A percentile compares a stretch with the other conserved stretches of the same genome.
phyloP scores from a whole-genome alignment of 92 coral and sea anemone species.

The Muricea muricata region DNA sequence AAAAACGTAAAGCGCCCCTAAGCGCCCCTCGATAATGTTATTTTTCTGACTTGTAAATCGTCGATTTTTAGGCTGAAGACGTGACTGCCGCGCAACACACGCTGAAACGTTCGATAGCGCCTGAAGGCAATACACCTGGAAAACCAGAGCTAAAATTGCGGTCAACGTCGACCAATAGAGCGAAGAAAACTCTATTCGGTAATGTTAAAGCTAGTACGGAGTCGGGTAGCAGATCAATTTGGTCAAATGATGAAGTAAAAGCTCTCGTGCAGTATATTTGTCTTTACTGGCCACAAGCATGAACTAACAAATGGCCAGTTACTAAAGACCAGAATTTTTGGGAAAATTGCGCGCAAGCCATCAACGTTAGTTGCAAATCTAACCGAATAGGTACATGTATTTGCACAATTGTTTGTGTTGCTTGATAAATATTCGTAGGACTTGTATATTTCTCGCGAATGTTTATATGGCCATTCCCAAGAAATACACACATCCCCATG shows the following conservation, averaged over 20 bases:
- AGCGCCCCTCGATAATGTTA: slow-evolving; percentile 18
- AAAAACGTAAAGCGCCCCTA: neutral
- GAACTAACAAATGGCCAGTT: slow-evolving; percentile 25
- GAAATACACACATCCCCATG: slow-evolving; percentile 29
- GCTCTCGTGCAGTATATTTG: slow-evolving; percentile 31
- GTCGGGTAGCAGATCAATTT: slow-evolving; percentile 11
- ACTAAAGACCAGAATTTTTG: slow-evolving; percentile 16
- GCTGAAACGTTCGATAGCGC: slow-evolving; percentile 20
- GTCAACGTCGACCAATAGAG: neutral
- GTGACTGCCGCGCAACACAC: slow-evolving; percentile 2
- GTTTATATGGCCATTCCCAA: neutral
- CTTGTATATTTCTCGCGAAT: slow-evolving; percentile 4
- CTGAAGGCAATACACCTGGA: slow-evolving; percentile 30
- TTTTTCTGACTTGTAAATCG: slow-evolving; percentile 9
- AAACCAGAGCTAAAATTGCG: slow-evolving; percentile 26
- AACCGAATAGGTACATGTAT: slow-evolving; percentile 31
- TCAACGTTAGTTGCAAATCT: slow-evolving; percentile 8
- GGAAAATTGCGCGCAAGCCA: slow-evolving; percentile 23
- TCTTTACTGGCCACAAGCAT: slow-evolving; percentile 37
- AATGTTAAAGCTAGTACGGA: slow-evolving; percentile 13
- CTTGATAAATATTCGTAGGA: neutral
- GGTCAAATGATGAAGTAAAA: slow-evolving; percentile 19
- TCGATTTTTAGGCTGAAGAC: slow-evolving; percentile 23
- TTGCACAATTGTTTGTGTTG: neutral
- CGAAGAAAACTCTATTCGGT: slow-evolving; percentile 25